These are phyloP conservation scores for Acrobasis suavella DNA, from an alignment of 2,888 invertebrate genomes.

Conservation along the genomic window DNA sequence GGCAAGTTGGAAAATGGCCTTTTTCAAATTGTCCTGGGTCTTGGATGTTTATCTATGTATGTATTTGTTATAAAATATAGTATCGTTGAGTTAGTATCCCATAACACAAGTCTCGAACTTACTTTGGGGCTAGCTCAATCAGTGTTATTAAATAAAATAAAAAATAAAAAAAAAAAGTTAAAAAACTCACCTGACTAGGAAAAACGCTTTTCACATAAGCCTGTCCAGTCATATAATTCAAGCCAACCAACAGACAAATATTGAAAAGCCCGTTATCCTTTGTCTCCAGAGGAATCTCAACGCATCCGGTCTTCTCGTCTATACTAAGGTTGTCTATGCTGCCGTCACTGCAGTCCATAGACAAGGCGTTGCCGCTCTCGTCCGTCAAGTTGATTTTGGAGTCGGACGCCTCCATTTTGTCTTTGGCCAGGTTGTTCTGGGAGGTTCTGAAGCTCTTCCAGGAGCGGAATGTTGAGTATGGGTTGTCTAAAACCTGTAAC, in stretches of 20 bases:
- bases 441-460: constrained; percentile 76
- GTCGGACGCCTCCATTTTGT: constrained; percentile 57
- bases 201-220: constrained; percentile 88
- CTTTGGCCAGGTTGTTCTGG: constrained; percentile 56
- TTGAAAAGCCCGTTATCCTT: constrained; percentile 83
- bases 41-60: too few species aligned
- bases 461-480: constrained; percentile 71
- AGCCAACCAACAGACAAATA: constrained; percentile 86
- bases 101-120: too few species aligned
- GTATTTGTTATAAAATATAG: too few species aligned
- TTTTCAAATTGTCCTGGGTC: too few species aligned
- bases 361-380: constrained; percentile 55
- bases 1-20: too few species aligned
- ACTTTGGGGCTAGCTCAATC: too few species aligned
- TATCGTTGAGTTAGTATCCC: too few species aligned
- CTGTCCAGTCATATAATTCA: constrained; percentile 84
- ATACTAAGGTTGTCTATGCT: constrained; percentile 60
- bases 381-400: constrained; percentile 65
- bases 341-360: constrained; percentile 53
- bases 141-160: too few species aligned
- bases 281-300: constrained; percentile 66
- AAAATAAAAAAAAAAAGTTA: too few species aligned
- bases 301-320: constrained; percentile 70
- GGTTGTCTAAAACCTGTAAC: constrained; percentile 51
- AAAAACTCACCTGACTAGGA: constrained; percentile 84